Evolutionary conservation across 2,797 vertebrate genomes (phyloP).

Genomic region (Gobio occitaniae): DNA sequence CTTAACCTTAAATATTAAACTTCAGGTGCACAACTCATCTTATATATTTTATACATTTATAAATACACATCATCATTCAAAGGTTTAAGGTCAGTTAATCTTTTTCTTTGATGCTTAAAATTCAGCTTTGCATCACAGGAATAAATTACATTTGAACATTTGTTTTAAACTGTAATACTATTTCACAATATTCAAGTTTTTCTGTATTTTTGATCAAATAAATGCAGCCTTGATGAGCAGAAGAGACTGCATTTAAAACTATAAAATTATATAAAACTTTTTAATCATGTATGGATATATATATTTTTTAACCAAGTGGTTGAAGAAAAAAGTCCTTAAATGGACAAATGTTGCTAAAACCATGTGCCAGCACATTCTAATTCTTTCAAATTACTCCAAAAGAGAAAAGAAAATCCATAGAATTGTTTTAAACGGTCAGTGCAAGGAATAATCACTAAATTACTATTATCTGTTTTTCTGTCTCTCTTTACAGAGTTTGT

Average conservation of each 20-base stretch:
- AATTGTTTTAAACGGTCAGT: not conserved
- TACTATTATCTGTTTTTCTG: conserved; percentile 18
- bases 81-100: not conserved
- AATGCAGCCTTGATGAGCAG: not conserved
- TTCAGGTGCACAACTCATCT: not conserved
- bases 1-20: not conserved
- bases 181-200: not conserved
- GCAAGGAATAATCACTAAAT: conserved; percentile 5
- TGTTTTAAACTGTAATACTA: not conserved
- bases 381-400: not conserved
- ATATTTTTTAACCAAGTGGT: not conserved
- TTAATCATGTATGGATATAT: too few relatives aligned
- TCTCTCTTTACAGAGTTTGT: conserved; percentile 84
- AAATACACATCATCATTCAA: too few relatives aligned
- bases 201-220: not conserved
- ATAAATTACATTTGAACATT: not conserved
- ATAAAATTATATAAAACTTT: too few relatives aligned
- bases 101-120: not conserved
- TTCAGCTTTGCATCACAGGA: not conserved
- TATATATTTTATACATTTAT: not conserved
- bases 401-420: not conserved
- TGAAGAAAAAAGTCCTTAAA: not conserved
- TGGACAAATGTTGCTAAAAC: not conserved
- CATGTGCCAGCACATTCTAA: not conserved
- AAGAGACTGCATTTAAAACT: not conserved